phyloP scores from a whole-genome alignment of 2,888 invertebrate species.

The Eledona agricola region DNA sequence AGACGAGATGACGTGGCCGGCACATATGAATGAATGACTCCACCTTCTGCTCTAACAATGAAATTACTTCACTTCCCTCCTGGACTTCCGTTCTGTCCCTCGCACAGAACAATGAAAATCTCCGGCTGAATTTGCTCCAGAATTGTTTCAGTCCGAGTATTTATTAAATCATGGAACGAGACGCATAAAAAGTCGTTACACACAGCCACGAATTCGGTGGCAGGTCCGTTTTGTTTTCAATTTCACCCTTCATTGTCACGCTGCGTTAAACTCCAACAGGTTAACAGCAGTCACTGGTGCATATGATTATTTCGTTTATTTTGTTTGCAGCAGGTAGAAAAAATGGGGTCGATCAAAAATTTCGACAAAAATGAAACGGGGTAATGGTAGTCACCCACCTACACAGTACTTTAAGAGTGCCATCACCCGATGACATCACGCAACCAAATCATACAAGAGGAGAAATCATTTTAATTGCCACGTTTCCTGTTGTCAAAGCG shows the following conservation, averaged over 20 bases:
- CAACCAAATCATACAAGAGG: slow-evolving; percentile 45
- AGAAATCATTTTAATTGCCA: slow-evolving; percentile 49
- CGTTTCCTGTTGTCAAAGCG: slow-evolving; percentile 45
- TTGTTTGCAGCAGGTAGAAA: slow-evolving; percentile 41
- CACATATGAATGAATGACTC: slow-evolving; percentile 51
- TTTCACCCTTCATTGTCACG: slow-evolving; percentile 49
- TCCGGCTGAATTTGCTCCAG: slow-evolving; percentile 1
- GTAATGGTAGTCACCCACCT: slow-evolving; percentile 32
- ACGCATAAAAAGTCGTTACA: slow-evolving; percentile 26
- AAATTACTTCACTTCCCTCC: slow-evolving; percentile 55
- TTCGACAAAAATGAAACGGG: neutral
- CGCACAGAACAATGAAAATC: slow-evolving; percentile 25
- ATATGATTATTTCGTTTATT: slow-evolving; percentile 47
- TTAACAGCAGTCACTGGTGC: slow-evolving; percentile 46
- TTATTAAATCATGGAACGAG: slow-evolving; percentile 11
- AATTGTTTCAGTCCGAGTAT: slow-evolving; percentile 6
- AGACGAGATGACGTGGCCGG: slow-evolving; percentile 48
- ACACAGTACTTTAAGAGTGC: slow-evolving; percentile 42
- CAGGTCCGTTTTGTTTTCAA: slow-evolving; percentile 39
- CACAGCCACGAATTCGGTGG: slow-evolving; percentile 8
- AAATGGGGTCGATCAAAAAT: slow-evolving; percentile 29
- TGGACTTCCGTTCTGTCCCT: slow-evolving; percentile 49
- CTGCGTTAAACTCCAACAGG: slow-evolving; percentile 52
- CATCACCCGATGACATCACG: slow-evolving; percentile 45
- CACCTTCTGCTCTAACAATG: slow-evolving; percentile 51